phyloP scores from a whole-genome alignment of 2,888 invertebrate genomes.

The Stegana nigrithorax region DNA sequence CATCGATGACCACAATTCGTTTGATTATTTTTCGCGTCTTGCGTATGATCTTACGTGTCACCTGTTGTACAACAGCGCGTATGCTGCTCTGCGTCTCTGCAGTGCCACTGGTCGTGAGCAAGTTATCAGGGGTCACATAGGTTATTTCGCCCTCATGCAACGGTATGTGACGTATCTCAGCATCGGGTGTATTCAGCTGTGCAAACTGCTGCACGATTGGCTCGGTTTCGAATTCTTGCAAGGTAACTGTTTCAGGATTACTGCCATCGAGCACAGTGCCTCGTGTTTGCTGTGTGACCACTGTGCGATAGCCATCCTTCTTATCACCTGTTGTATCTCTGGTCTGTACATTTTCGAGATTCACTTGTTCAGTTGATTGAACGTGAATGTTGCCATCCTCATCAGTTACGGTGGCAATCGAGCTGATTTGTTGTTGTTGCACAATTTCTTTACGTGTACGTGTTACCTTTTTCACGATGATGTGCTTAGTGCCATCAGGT shows the following conservation, averaged over 20 bases:
- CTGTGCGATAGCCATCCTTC: conserved; percentile 70
- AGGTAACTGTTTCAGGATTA: conserved; percentile 49
- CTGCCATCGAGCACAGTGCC: conserved; percentile 56
- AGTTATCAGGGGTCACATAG: conserved; percentile 61
- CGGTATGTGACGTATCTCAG: conserved; percentile 64
- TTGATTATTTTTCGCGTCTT: conserved; percentile 82
- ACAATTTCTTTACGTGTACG: conserved; percentile 77
- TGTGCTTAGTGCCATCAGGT: conserved; percentile 83
- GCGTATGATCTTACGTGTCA: conserved; percentile 81
- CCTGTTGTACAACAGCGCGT: conserved; percentile 84
- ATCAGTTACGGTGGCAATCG: conserved; percentile 71
- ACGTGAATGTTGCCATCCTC: conserved; percentile 75
- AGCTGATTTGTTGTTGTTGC: conserved; percentile 72
- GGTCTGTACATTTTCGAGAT: conserved; percentile 71
- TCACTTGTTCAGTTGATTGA: conserved; percentile 72
- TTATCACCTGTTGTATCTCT: conserved; percentile 69
- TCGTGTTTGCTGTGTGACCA: conserved; percentile 51
- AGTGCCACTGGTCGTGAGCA: conserved; percentile 42
- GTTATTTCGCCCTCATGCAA: conserved; percentile 68
- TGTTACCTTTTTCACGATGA: conserved; percentile 80
- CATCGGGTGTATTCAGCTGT: conserved; percentile 39
- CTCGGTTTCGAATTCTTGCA: conserved; percentile 62
- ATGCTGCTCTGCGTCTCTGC: conserved; percentile 68
- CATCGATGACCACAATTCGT: conserved; percentile 82
- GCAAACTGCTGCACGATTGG: conserved; percentile 65